Evolutionary conservation across 2,888 invertebrate genomes (phyloP).

Genomic region (Sepiola atlantica): DNA sequence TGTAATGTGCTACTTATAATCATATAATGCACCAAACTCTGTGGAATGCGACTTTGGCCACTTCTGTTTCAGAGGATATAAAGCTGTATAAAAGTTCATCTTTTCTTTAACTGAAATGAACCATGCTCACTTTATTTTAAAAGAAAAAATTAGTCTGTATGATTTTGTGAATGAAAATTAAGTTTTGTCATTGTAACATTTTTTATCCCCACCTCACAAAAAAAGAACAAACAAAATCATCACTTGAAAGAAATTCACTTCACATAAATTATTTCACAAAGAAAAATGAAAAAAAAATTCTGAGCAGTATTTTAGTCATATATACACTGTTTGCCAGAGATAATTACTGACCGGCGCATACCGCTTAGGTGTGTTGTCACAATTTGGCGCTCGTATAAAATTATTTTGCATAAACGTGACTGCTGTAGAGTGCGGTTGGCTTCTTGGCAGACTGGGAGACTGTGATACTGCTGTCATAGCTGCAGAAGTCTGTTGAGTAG

Average conservation of each 20-base stretch:
- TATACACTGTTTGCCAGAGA: constrained; percentile 24
- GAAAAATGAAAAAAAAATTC: not conserved
- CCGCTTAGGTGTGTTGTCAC: constrained; percentile 38
- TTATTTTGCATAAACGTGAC: constrained; percentile 42
- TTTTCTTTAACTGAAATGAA: too few relatives aligned
- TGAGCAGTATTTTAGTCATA: not conserved
- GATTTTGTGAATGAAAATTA: not conserved
- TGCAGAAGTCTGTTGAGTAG: not conserved
- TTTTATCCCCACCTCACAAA: not conserved
- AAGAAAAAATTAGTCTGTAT: not conserved
- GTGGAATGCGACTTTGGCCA: too few relatives aligned
- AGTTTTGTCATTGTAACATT: not conserved
- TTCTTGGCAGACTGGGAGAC: not conserved
- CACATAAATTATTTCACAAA: not conserved
- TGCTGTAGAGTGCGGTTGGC: constrained; percentile 16
- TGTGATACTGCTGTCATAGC: not conserved
- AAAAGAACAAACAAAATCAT: not conserved
- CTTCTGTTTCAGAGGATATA: too few relatives aligned
- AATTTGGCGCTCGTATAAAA: constrained; percentile 39
- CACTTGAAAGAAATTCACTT: not conserved
- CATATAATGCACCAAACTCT: too few relatives aligned
- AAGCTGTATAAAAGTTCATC: too few relatives aligned
- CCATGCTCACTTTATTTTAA: too few relatives aligned
- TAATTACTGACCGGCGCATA: constrained; percentile 40
- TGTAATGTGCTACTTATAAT: too few relatives aligned